phyloP scores from a whole-genome alignment of 1,140 invertebrate genomes.

The Drosophila rufa region DNA sequence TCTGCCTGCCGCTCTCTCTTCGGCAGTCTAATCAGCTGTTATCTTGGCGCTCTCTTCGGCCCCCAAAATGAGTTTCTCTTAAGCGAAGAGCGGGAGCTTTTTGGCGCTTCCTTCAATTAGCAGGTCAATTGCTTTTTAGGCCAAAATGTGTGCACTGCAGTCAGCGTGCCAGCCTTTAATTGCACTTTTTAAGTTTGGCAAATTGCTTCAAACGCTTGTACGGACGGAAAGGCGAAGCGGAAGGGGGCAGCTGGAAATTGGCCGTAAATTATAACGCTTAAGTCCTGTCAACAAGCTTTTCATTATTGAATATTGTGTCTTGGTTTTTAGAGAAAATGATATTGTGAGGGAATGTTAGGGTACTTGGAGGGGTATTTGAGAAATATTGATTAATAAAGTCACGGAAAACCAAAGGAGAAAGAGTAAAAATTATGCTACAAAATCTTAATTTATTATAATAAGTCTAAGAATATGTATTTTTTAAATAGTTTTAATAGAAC shows the following conservation, averaged over 20 bases:
- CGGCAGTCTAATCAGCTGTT: conserved; percentile 35
- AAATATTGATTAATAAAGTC: background rate
- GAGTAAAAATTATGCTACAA: too few species aligned
- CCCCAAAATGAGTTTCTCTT: background rate
- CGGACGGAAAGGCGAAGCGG: background rate
- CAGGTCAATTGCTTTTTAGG: conserved; percentile 83
- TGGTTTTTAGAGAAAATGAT: background rate
- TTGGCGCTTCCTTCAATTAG: conserved; percentile 67
- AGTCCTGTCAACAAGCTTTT: conserved; percentile 18
- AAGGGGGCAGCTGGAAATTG: conserved; percentile 6
- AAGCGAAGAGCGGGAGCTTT: conserved; percentile 33
- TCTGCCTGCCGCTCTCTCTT: conserved; percentile 6
- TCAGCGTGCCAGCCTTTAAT: conserved; percentile 42
- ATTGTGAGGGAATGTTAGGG: background rate
- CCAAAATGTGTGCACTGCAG: conserved; percentile 81
- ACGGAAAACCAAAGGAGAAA: too few species aligned
- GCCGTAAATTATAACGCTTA: conserved; percentile 6
- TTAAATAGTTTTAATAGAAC: background rate
- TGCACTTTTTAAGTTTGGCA: conserved; percentile 41
- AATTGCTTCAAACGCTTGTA: conserved; percentile 20
- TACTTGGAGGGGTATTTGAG: background rate
- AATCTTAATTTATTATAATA: too few species aligned
- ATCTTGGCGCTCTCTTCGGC: conserved; percentile 25
- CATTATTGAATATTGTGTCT: background rate
- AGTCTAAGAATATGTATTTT: background rate